Conservation (phyloP, 2,797 vertebrate species). For the Scarus forsteni region DNA sequence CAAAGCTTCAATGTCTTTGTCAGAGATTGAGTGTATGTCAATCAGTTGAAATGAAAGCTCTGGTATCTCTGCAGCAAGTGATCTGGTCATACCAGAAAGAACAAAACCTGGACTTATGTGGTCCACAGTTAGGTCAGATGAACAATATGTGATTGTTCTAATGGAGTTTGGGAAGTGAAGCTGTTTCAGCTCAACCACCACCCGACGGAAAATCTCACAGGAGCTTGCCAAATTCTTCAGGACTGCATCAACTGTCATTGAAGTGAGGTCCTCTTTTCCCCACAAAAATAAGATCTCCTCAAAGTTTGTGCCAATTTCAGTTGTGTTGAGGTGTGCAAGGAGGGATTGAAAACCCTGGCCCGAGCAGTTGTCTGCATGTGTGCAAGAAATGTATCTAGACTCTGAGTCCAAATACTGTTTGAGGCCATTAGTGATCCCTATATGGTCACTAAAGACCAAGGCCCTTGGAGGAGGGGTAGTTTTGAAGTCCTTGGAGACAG, state of each 20-base stretch:
- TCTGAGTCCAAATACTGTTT: slow-evolving; percentile 77
- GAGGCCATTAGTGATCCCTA: slow-evolving; percentile 82
- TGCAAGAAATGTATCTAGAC: slow-evolving; percentile 54
- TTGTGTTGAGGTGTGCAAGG: slow-evolving; percentile 68
- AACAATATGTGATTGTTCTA: slow-evolving; percentile 85
- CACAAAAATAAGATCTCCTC: slow-evolving; percentile 88
- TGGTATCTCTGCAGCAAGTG: slow-evolving; percentile 81
- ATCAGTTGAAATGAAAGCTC: slow-evolving; percentile 83
- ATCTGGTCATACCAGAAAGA: slow-evolving; percentile 86
- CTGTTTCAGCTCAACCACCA: slow-evolving; percentile 81
- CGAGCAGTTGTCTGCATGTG: slow-evolving; percentile 62
- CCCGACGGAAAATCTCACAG: slow-evolving; percentile 87
- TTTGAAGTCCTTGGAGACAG: slow-evolving; percentile 40
- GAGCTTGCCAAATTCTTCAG: slow-evolving; percentile 79
- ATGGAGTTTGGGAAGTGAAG: slow-evolving; percentile 72
- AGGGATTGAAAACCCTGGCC: slow-evolving; percentile 63
- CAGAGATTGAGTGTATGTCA: slow-evolving; percentile 72
- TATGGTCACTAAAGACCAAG: slow-evolving; percentile 85
- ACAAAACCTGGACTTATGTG: slow-evolving; percentile 86
- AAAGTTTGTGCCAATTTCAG: slow-evolving; percentile 68
- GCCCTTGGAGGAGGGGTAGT: slow-evolving; percentile 62
- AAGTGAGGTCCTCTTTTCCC: slow-evolving; percentile 83
- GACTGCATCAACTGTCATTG: slow-evolving; percentile 58
- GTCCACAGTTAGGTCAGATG: slow-evolving; percentile 83
- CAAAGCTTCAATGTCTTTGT: slow-evolving; percentile 80